Evolutionary conservation across 1,140 invertebrate genomes (phyloP).

Genomic region (Philotrypesis tridentata): DNA sequence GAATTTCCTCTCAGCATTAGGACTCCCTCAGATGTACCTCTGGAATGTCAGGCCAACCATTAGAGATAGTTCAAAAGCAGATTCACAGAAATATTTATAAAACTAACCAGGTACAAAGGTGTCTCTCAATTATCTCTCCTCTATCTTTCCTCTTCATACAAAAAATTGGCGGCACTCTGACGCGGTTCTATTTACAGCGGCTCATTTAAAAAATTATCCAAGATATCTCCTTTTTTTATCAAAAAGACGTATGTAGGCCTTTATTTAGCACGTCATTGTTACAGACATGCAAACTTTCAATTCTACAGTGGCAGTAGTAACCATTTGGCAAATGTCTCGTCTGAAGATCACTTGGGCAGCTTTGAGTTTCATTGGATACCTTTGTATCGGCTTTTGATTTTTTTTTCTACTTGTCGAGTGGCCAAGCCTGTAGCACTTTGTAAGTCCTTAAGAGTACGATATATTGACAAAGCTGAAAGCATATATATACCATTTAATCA

Average conservation of each 20-base stretch:
- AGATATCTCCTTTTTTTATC: slow-evolving; percentile 14
- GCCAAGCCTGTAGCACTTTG: not conserved
- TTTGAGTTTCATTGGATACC: slow-evolving; percentile 27
- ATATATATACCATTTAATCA: not conserved
- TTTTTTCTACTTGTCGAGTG: not conserved
- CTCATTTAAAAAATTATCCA: slow-evolving; percentile 11
- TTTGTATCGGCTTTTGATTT: not conserved
- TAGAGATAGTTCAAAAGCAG: not conserved
- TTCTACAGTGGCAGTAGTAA: not conserved
- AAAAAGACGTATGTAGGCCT: slow-evolving; percentile 10
- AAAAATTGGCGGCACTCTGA: not conserved
- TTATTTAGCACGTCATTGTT: slow-evolving; percentile 15
- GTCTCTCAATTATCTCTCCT: slow-evolving; percentile 28
- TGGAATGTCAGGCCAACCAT: slow-evolving; percentile 45
- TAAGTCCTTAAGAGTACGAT: not conserved
- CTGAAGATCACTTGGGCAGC: not conserved
- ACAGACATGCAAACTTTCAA: not conserved
- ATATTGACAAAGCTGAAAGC: slow-evolving; percentile 18
- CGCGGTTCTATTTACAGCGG: slow-evolving; percentile 3
- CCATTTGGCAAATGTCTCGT: slow-evolving; percentile 23
- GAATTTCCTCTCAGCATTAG: slow-evolving; percentile 73
- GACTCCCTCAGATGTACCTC: slow-evolving; percentile 68
- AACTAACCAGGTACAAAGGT: slow-evolving; percentile 43
- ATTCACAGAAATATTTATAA: not conserved
- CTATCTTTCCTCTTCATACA: slow-evolving; percentile 14